phyloP scores from a whole-genome alignment of 2,888 invertebrate genomes.

The Rhabditophanes sp. region DNA sequence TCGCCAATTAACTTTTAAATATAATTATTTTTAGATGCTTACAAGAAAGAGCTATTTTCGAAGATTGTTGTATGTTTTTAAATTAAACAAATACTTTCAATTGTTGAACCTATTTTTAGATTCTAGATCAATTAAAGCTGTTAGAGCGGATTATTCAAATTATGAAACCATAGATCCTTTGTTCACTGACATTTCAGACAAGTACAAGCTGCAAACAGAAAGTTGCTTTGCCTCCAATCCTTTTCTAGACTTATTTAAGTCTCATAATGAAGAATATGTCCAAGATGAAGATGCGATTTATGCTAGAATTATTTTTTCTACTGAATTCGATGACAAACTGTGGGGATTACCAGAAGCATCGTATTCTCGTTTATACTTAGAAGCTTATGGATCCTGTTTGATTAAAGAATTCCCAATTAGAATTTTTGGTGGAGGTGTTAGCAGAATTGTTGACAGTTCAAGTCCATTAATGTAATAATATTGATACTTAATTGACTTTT shows the following conservation, averaged over 20 bases:
- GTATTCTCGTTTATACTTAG: conserved; percentile 14
- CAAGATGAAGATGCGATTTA: conserved; percentile 33
- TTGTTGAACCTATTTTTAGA: neutral
- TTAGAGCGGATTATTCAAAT: no score
- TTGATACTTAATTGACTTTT: no score
- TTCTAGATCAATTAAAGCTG: no score
- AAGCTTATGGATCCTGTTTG: conserved; percentile 22
- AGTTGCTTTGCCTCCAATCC: neutral
- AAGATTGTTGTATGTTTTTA: conserved; percentile 23
- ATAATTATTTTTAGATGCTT: conserved; percentile 19
- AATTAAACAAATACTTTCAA: conserved; percentile 3
- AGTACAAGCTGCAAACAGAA: neutral
- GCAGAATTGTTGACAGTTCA: conserved; percentile 16
- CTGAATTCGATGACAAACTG: conserved; percentile 29
- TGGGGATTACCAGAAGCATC: conserved; percentile 27
- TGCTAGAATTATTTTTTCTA: conserved; percentile 24
- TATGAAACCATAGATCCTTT: no score
- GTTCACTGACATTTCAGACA: no score
- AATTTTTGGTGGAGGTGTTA: conserved; percentile 35
- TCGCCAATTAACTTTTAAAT: neutral
- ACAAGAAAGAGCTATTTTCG: conserved; percentile 27
- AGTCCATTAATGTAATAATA: conserved; percentile 17
- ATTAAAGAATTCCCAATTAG: conserved; percentile 13
- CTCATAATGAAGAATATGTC: no score
- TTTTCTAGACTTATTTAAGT: neutral